phyloP scores from a whole-genome alignment of 2,797 vertebrate genomes.

The Darevskia nairensis region DNA sequence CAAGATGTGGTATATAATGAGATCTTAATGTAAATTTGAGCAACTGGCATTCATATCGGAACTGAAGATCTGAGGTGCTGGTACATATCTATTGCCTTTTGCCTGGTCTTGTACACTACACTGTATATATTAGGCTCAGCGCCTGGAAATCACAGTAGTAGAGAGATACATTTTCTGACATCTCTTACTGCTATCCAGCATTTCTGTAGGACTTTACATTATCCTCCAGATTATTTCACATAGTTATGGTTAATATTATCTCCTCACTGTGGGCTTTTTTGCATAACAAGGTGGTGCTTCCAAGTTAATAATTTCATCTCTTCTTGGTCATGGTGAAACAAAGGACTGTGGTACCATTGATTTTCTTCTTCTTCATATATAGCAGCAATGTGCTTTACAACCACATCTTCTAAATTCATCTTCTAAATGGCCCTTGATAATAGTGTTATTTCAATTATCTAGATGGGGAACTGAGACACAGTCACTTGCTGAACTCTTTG shows the following conservation, averaged over 20 bases:
- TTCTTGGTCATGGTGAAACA: background rate
- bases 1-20: background rate
- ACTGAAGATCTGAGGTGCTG: background rate
- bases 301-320: background rate
- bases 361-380: background rate
- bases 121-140: background rate
- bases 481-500: no score
- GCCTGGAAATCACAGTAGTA: background rate
- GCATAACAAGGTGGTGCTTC: background rate
- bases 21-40: conserved; percentile 13
- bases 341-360: background rate
- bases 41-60: background rate
- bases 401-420: background rate
- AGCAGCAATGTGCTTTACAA: background rate
- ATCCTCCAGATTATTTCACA: background rate
- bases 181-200: background rate
- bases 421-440: background rate
- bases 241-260: background rate
- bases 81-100: background rate
- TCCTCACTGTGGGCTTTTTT: background rate
- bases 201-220: background rate
- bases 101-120: background rate
- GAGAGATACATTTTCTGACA: background rate
- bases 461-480: background rate
- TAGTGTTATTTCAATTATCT: background rate